phyloP scores from a whole-genome alignment of 2,888 invertebrate species.

The Sepioteuthis lessoniana region DNA sequence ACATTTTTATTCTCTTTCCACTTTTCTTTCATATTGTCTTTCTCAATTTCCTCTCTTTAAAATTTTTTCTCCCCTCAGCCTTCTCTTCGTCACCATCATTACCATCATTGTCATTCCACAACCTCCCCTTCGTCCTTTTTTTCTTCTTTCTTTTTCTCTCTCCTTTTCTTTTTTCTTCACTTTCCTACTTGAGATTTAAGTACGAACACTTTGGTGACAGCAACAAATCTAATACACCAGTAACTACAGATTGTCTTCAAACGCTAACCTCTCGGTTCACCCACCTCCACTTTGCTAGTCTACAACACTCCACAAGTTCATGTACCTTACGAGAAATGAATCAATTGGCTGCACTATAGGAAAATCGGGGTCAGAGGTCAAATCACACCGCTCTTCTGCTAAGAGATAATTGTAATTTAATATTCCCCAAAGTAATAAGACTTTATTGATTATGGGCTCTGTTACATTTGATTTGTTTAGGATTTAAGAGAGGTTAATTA shows the following conservation, averaged over 20 bases:
- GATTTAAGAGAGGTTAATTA: constrained; percentile 33
- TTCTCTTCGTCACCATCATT: no score
- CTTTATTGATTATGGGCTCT: not conserved
- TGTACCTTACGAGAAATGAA: not conserved
- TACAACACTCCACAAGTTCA: not conserved
- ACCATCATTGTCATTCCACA: no score
- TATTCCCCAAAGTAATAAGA: not conserved
- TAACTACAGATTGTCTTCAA: not conserved
- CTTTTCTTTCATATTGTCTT: no score
- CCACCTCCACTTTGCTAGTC: not conserved
- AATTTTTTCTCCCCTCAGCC: no score
- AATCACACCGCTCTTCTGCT: not conserved
- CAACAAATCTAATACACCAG: no score
- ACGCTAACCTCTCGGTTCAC: not conserved
- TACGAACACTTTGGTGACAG: no score
- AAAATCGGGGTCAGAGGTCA: not conserved
- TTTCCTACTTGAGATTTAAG: no score
- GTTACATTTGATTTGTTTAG: not conserved
- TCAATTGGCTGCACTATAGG: not conserved
- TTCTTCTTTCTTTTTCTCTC: no score
- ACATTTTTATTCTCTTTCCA: no score
- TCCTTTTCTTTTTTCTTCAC: no score
- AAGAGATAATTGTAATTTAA: constrained; percentile 1
- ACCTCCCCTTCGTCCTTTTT: no score
- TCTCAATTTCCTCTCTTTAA: no score